These are phyloP conservation scores for Chironomus riparius DNA, from an alignment of 2,888 invertebrate species.

Conservation along the genomic window DNA sequence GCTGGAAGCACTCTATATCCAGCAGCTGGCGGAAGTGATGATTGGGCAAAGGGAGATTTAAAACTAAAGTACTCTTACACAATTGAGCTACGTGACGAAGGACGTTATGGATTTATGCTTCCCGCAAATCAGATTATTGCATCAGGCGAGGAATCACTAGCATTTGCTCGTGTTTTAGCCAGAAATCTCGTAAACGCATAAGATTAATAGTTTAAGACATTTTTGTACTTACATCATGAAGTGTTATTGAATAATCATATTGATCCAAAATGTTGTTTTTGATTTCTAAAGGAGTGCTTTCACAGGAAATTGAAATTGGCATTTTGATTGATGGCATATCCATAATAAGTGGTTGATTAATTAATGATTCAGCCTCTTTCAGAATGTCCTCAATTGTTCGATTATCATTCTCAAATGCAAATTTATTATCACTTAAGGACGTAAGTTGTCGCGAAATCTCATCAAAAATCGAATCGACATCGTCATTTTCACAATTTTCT, in stretches of 20 bases:
- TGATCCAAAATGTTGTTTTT: neutral
- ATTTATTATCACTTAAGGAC: constrained; percentile 29
- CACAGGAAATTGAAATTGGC: neutral
- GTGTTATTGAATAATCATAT: constrained; percentile 11
- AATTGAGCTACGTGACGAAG: constrained; percentile 78
- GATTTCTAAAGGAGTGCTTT: neutral
- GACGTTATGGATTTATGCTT: constrained; percentile 75
- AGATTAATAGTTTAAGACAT: constrained; percentile 28
- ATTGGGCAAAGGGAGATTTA: constrained; percentile 81
- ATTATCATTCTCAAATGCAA: constrained; percentile 39
- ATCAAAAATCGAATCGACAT: constrained; percentile 58
- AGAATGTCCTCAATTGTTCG: constrained; percentile 51
- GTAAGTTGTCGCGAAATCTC: constrained; percentile 54
- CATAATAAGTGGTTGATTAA: constrained; percentile 33
- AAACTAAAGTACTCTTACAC: constrained; percentile 83
- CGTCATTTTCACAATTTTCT: constrained; percentile 37
- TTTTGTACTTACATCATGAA: constrained; percentile 2
- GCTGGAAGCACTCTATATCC: constrained; percentile 71
- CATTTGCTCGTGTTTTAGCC: constrained; percentile 58
- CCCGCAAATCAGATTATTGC: constrained; percentile 68
- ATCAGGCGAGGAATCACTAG: constrained; percentile 65
- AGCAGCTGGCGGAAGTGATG: constrained; percentile 74
- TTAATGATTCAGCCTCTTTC: constrained; percentile 48
- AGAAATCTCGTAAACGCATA: constrained; percentile 42
- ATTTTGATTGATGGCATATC: constrained; percentile 28